Evolutionary conservation across 2,797 vertebrate species (phyloP), one percentile per base, ranked within the genome.

Genomic region (Adrianichthys oophorus): DNA sequence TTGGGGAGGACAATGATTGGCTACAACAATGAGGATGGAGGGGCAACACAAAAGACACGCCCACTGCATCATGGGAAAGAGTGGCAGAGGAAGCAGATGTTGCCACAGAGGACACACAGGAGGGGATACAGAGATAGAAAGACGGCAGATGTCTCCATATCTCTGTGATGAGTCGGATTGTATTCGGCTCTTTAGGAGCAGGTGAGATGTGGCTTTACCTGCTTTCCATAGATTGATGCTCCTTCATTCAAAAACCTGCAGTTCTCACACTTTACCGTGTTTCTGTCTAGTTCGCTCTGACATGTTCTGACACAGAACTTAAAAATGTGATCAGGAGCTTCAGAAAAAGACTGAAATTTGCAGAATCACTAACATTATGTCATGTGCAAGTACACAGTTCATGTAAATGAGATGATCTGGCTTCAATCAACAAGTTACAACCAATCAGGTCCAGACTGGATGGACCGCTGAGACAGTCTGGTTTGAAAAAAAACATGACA

Each of bases 31-130:
- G 90, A 93, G 85, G 87, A 86, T 79, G 21, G 62, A 72, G 70
- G 80, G 75, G 80, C 60, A 82, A 87, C 80, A 95, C 92, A 93
- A 93, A 93, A 92, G 94, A 94, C 94, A 97, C 95, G 95, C 94
- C 94, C 92, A 92, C 93, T 89, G 93, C 91, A 90, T 89, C 94
- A 92, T 94, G 93, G 94, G 95, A 95, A 95, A 93, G 91, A 92
- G 88, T 92, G 93, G 94, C 82, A 91, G 94, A 93, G 90, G 94
- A 91, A 94, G 94, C 96, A 98, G 97, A 98, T 98, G 97, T 96
- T 94, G 93, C 87, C 84, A 92, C 89, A 89, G 77, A 81, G 76
- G 87, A 86, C 72, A 75, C 74, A 82, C 67, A 70, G 74, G 73
- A 83, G 81, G 76, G 62, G 66, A 80, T 53, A 72, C 67, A 59